phyloP scores from a whole-genome alignment of 2,797 vertebrate genomes.

The Australoheros facetus region DNA sequence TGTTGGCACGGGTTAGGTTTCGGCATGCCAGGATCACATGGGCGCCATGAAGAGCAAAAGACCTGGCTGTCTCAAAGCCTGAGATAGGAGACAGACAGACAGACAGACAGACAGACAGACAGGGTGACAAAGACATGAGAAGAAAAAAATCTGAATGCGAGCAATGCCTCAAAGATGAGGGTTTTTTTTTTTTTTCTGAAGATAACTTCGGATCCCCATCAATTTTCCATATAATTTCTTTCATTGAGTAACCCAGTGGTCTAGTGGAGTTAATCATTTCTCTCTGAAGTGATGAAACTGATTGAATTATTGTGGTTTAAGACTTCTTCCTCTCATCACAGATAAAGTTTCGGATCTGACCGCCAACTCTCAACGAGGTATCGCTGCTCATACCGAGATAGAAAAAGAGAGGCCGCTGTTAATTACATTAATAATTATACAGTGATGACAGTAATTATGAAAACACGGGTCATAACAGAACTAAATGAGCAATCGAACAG shows the following conservation, averaged over 20 bases:
- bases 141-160: conserved; percentile 26
- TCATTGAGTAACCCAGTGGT: conserved; percentile 77
- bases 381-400: background rate
- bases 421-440: conserved; percentile 65
- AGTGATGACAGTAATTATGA: conserved; percentile 60
- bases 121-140: background rate
- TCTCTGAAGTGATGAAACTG: conserved; percentile 82
- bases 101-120: conserved; percentile 26
- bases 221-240: conserved; percentile 78
- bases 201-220: conserved; percentile 78
- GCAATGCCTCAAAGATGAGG: conserved; percentile 69
- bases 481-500: conserved; percentile 57
- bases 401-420: conserved; percentile 35
- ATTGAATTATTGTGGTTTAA: conserved; percentile 78
- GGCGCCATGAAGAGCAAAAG: conserved; percentile 94
- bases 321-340: conserved; percentile 54
- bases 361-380: conserved; percentile 49
- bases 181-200: conserved; percentile 42
- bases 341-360: conserved; percentile 74
- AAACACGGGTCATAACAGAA: conserved; percentile 54
- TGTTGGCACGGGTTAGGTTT: conserved; percentile 83
- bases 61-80: conserved; percentile 96
- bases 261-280: conserved; percentile 78
- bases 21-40: conserved; percentile 93
- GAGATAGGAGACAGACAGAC: conserved; percentile 45